Evolutionary conservation across 2,113 vertebrate genomes (phyloP), one percentile per base, ranked within the genome.

Genomic region (Lota lota): DNA sequence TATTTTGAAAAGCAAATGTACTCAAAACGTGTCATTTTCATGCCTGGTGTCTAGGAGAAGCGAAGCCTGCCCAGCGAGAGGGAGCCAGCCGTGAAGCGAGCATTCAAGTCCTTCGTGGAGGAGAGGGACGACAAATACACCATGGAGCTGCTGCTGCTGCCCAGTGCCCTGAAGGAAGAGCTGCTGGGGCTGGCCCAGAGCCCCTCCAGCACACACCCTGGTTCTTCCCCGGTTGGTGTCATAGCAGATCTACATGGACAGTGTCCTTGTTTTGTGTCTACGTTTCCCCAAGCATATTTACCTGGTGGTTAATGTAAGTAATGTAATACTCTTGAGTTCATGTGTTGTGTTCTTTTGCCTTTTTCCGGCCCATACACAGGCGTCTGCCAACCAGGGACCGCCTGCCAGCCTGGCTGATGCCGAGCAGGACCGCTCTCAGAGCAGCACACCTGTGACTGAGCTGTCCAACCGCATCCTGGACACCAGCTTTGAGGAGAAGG

Each of bases 111-210:
- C 19, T 96, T 98, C 15, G 96, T 98, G 51, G 97, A 99, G 86
- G 92, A 94, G 16, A 88, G 87, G 12, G 94, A 95, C 8, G 97
- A 99, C 81, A 96, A 94, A 69, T 98, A 96, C 60, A 94, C 95
- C 2, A 95, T 99, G 95, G 97, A 99, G 84, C 91, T 99, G 67
- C 80, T 98, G 66, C 92, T 99, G 82, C 90, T 99, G 68, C 97
- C 97, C 67, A 97, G 95, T 63, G 93, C 94, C 0, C 86, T 99
- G 67, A 98, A 98, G 82, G 95, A 94, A 77, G 97, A 97, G 70
- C 90, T 99, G 19, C 66, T 99, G 67, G 89, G 88, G 51, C 90
- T 99, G 57, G 93, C 90, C 2, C 91, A 92, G 14, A 88, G 88
- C 75, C 86, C 90, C 64, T 69, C 79, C 1, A 73, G 76, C 73